Evolutionary conservation across 2,888 invertebrate genomes (phyloP).

Genomic region (Drosophila fungiperda): DNA sequence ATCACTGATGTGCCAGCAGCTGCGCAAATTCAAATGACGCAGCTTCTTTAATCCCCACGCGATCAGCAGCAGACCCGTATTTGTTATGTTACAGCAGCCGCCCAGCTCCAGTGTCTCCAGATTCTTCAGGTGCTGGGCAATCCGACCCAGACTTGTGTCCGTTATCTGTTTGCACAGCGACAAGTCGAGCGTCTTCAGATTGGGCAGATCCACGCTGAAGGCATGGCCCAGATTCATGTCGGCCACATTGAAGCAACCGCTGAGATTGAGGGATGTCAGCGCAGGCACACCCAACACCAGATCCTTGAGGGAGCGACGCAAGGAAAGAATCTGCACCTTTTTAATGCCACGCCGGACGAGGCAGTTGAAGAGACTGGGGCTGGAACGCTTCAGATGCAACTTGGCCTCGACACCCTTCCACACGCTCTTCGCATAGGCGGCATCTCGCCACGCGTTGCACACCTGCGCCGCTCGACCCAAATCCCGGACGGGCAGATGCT

Average conservation of each 20-base stretch:
- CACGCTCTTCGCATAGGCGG: constrained; percentile 95
- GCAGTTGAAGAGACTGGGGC: constrained; percentile 93
- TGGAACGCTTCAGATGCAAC: constrained; percentile 93
- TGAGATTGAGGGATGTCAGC: constrained; percentile 94
- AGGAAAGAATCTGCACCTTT: constrained; percentile 94
- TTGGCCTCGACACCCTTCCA: constrained; percentile 98
- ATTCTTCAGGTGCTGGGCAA: constrained; percentile 93
- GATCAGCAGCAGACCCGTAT: constrained; percentile 93
- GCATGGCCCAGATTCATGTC: constrained; percentile 94
- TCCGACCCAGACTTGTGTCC: constrained; percentile 94
- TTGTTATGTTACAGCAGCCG: constrained; percentile 96
- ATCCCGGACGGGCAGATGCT: constrained; percentile 94
- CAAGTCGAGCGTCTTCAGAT: constrained; percentile 92
- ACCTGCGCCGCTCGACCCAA: constrained; percentile 96
- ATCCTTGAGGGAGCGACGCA: constrained; percentile 93
- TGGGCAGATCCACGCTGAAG: constrained; percentile 91
- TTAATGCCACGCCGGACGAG: constrained; percentile 94
- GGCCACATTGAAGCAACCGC: constrained; percentile 97
- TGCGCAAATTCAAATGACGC: constrained; percentile 93
- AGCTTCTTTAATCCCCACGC: constrained; percentile 95
- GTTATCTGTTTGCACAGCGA: constrained; percentile 98
- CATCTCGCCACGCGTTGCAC: constrained; percentile 95
- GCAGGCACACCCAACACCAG: constrained; percentile 94
- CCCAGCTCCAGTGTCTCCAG: constrained; percentile 95
- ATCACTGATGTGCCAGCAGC: constrained; percentile 97